Conservation (phyloP, 2,797 vertebrate genomes). For the Clarias platycephalus region DNA sequence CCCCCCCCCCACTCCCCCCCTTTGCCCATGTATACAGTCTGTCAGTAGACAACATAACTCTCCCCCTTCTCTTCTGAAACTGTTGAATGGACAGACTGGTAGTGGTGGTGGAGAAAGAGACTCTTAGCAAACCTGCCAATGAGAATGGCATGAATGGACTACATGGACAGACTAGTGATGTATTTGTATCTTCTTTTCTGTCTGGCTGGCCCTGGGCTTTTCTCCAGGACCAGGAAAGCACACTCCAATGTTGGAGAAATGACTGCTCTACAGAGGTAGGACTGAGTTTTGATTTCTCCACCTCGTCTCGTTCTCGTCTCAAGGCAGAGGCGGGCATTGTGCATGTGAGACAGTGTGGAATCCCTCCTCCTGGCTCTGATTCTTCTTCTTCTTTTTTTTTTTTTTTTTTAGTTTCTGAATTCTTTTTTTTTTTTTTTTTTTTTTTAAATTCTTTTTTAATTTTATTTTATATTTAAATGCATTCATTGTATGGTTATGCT, state of each 20-base stretch:
- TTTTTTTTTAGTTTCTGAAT: conserved; percentile 48
- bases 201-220: conserved; percentile 10
- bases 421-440: conserved; percentile 53
- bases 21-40: conserved; percentile 49
- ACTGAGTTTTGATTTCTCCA: conserved; percentile 28
- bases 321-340: conserved; percentile 25
- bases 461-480: conserved; percentile 75
- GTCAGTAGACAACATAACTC: conserved; percentile 51
- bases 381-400: conserved; percentile 15
- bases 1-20: background rate
- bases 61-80: conserved; percentile 27
- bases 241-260: conserved; percentile 8
- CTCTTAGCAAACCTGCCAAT: conserved; percentile 66
- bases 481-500: conserved; percentile 70
- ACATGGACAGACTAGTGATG: conserved; percentile 26
- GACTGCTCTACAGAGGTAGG: conserved; percentile 17
- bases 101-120: conserved; percentile 69
- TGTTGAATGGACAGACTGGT: conserved; percentile 58
- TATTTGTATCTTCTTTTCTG: conserved; percentile 20
- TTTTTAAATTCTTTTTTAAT: too few relatives aligned
- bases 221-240: conserved; percentile 34
- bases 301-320: conserved; percentile 23
- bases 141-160: conserved; percentile 35
- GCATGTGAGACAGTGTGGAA: conserved; percentile 50
- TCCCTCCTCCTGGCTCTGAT: conserved; percentile 25